Conservation (phyloP, 2,888 invertebrate species). For the Drosophila austrosaltans region DNA sequence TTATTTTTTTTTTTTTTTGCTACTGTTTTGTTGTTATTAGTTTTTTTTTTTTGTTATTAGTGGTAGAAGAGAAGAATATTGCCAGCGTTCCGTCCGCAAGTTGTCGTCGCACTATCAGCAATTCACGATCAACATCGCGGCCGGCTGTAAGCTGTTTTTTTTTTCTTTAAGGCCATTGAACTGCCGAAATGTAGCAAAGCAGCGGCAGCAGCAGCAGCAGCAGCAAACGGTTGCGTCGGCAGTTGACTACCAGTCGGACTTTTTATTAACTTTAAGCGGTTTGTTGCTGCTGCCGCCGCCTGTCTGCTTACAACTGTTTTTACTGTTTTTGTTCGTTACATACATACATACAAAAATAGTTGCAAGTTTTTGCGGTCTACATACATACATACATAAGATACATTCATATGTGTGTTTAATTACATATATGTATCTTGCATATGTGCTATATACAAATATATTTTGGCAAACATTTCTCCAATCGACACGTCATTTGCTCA, state of each 20-base stretch:
- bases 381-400: conserved; percentile 1
- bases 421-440: neutral
- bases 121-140: conserved; percentile 62
- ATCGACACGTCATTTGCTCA: neutral
- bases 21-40: conserved; percentile 10
- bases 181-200: conserved; percentile 57
- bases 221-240: conserved; percentile 15
- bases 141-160: conserved; percentile 48
- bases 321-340: conserved; percentile 60
- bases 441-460: neutral
- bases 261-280: conserved; percentile 63
- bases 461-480: no score
- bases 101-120: conserved; percentile 61
- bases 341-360: neutral
- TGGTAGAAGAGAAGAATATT: conserved; percentile 4
- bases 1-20: neutral
- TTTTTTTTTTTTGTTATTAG: conserved; percentile 5
- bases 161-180: conserved; percentile 66
- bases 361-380: neutral
- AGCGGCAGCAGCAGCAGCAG: conserved; percentile 1
- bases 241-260: conserved; percentile 10
- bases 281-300: conserved; percentile 41
- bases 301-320: conserved; percentile 68
- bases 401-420: neutral
- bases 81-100: conserved; percentile 22